Percentiles rank a stretch among this genome's conserved stretches.
Conservation (phyloP, 2,113 vertebrate genomes). For the Neoarius graeffei region DNA sequence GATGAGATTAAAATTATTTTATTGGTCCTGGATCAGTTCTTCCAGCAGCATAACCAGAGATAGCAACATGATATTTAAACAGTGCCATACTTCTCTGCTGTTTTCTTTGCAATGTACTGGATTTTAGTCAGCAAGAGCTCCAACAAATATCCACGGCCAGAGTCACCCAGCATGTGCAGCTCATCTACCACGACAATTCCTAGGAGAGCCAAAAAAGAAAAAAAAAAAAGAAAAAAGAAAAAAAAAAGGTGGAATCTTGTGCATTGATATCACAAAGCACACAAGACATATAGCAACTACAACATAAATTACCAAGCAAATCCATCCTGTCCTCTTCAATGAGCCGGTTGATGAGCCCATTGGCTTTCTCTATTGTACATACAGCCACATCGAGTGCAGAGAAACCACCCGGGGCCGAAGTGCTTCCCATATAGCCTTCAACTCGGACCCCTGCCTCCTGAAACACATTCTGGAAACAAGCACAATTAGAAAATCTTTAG, state of each 20-base stretch:
- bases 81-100: conserved; percentile 67
- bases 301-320: conserved; percentile 78
- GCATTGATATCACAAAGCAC: background rate
- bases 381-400: conserved; percentile 87
- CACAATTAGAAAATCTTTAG: background rate
- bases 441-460: conserved; percentile 87
- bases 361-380: conserved; percentile 98
- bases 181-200: conserved; percentile 96
- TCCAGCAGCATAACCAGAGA: background rate
- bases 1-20: too few species aligned
- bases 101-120: conserved; percentile 82
- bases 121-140: conserved; percentile 95
- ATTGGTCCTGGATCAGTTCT: background rate
- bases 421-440: conserved; percentile 92
- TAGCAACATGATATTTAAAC: background rate
- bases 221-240: too few species aligned
- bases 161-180: conserved; percentile 93
- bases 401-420: conserved; percentile 80
- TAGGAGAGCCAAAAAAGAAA: conserved; percentile 49
- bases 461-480: conserved; percentile 81
- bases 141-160: conserved; percentile 89
- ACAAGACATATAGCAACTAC: background rate
- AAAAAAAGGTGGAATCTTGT: background rate
- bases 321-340: conserved; percentile 89
- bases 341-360: conserved; percentile 89